Percentiles rank a stretch among this genome's conserved stretches.
phyloP scores from a whole-genome alignment of 1,140 invertebrate genomes.

The Tigriopus japonicus region DNA sequence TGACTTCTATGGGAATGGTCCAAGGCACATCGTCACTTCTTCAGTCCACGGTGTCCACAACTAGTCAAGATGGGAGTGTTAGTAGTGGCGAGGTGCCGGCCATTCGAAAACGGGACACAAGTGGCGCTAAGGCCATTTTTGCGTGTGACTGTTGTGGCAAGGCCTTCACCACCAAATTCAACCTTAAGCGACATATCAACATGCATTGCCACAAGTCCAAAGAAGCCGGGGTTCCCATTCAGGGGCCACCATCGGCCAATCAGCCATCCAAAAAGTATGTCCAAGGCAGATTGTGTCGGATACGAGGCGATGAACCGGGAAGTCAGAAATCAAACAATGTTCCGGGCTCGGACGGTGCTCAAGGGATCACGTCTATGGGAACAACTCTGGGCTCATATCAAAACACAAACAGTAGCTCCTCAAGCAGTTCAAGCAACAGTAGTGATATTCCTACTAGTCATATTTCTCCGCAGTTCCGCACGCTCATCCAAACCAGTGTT shows the following conservation, averaged over 20 bases:
- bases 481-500: too few relatives aligned
- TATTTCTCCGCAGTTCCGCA: too few relatives aligned
- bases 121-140: not conserved
- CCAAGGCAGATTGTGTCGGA: not conserved
- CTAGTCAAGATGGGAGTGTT: not conserved
- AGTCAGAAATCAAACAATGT: not conserved
- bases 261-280: slow-evolving; percentile 7
- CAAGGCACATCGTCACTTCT: not conserved
- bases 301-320: not conserved
- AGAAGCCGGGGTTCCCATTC: slow-evolving; percentile 12
- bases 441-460: too few relatives aligned
- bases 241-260: slow-evolving; percentile 12
- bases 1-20: not conserved
- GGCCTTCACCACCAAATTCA: slow-evolving; percentile 14
- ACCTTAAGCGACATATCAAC: slow-evolving; percentile 15
- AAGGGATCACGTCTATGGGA: too few relatives aligned
- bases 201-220: slow-evolving; percentile 13
- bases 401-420: too few relatives aligned
- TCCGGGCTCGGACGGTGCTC: not conserved
- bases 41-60: not conserved
- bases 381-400: too few relatives aligned
- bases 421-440: too few relatives aligned
- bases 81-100: not conserved
- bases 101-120: slow-evolving; percentile 7
- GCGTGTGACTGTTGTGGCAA: slow-evolving; percentile 12